Evolutionary conservation across 53 echinoderm and acorn worm genomes (phyloP), one percentile per base, ranked within the genome.

Genomic region (Hippasteria phrygiana): DNA sequence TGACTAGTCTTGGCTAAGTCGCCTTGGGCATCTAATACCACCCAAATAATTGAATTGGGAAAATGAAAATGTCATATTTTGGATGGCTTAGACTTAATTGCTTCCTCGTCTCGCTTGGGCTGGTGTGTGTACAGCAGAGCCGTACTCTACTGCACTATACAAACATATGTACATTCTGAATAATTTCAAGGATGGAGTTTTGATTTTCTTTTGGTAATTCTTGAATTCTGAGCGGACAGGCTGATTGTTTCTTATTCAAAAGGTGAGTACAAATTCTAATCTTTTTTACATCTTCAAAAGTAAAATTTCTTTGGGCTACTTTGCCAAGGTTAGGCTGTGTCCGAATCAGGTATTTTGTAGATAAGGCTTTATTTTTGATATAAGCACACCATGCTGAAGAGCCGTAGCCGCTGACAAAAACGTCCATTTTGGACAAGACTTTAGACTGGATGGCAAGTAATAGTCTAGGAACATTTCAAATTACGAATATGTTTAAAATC

Each of bases 1-100:
- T 43, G 43, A 5, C 53, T 16, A 48, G 50, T 28, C 76, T 53
- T 33, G 20, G 76, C 47, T 31, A 18, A 12, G 48, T 27, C 18
- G 50, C 76, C 51, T 32, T 0, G 53, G 76, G 50, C 76, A 17
- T 3, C 6, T 29, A 17, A 17, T 51, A 1, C 37, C 53, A 28
- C 5, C 1, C 46, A 48, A 76, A 76, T 51, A 76, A 76, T 76
- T 76, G 76, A 50, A 76, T 50, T 76, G 47, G n/a, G 14, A 34
- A 51, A 43, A 76, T 76, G 76, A 76, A 51, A 76, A 76, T 16
- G 50, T 53, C 76, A 76, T 76, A 76, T 76, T 34, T 51, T 31
- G 14, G 76, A 76, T 18, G 33, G 76, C 76, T 32, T 34, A 59
- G 34, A 76, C 42, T 50, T 50, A 76, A 76, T 76, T 29, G 33